phyloP scores from a whole-genome alignment of 1,140 invertebrate genomes.

The Lutraria rhynchaena region DNA sequence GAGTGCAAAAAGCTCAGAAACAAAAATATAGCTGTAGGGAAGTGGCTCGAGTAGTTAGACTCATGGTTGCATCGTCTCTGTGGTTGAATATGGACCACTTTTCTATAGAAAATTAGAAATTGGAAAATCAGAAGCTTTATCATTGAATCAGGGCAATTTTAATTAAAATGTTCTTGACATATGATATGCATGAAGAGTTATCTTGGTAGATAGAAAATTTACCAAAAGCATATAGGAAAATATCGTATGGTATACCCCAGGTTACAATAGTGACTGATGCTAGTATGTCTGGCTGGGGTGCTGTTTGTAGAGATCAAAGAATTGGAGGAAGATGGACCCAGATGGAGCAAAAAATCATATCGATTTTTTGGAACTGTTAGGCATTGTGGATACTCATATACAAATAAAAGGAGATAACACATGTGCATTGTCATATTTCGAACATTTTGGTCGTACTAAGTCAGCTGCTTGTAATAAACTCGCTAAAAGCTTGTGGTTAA shows the following conservation, averaged over 20 bases:
- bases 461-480: background rate
- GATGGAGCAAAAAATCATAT: slow-evolving; percentile 16
- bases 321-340: slow-evolving; percentile 33
- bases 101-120: slow-evolving; percentile 13
- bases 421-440: slow-evolving; percentile 35
- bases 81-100: slow-evolving; percentile 8
- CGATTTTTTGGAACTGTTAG: slow-evolving; percentile 3
- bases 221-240: slow-evolving; percentile 1
- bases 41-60: slow-evolving; percentile 5
- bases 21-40: slow-evolving; percentile 3
- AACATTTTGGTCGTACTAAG: slow-evolving; percentile 40
- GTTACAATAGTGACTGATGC: slow-evolving; percentile 12
- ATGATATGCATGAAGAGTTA: slow-evolving; percentile 12
- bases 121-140: background rate
- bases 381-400: background rate
- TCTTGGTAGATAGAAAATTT: slow-evolving; percentile 5
- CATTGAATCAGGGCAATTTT: background rate
- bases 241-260: background rate
- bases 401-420: background rate
- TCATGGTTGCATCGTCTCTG: slow-evolving; percentile 9
- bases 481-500: slow-evolving; percentile 35
- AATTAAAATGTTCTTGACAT: slow-evolving; percentile 1
- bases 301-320: slow-evolving; percentile 6
- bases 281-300: slow-evolving; percentile 10
- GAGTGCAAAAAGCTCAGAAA: background rate